Base-by-base conservation (phyloP, 2,888 invertebrate species). In the Volucella inanis region DNA sequence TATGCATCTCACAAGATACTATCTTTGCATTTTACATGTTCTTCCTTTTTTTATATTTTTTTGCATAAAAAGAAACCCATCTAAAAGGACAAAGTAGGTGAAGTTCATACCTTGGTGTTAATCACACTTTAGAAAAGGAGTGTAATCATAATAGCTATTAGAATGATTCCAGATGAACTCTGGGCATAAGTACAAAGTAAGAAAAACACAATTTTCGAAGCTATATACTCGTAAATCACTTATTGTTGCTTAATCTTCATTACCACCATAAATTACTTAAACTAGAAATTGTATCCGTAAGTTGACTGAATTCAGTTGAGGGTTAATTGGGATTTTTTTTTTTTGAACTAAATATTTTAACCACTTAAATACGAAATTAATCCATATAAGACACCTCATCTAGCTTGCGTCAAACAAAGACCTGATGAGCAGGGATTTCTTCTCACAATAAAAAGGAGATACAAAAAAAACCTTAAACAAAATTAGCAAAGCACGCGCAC, bases 401-500 rank as follows among this genome's bases (percentile, higher is more conserved):
- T n/a, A 11, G 11, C n/a, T 45, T 45, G 45, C n/a, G 45, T 45
- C 11, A 45, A n/a, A 3, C 12, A 2, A n/a, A 45, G 12, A 45
- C 12, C 45, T 6, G 57, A 52, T 54, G 15, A 72, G 41, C 39
- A 49, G 50, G 49, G 52, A 65, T 45, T 43, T 2, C 39, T 41
- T 41, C 11, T 57, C 11, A 15, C 15, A 15, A 38, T 9, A 41
- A 39, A 54, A 47, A 4, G 1, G 0, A 10, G 22, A 14, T 50
- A 71, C 55, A 49, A 52, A 39, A 55, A 72, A 64, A 57, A 54
- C 67, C 68, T 68, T 64, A 68, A 77, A 81, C 85, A 72, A 87
- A 87, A 86, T 87, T 87, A 87, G 87, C 86, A 87, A 88, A 88
- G 88, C 88, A 88, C 88, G 87, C 88, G 88, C 87, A 85, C 76